Percentiles rank a stretch among this genome's conserved stretches.
phyloP scores from a whole-genome alignment of 2,888 invertebrate genomes.

The Yponomeuta cagnagella region DNA sequence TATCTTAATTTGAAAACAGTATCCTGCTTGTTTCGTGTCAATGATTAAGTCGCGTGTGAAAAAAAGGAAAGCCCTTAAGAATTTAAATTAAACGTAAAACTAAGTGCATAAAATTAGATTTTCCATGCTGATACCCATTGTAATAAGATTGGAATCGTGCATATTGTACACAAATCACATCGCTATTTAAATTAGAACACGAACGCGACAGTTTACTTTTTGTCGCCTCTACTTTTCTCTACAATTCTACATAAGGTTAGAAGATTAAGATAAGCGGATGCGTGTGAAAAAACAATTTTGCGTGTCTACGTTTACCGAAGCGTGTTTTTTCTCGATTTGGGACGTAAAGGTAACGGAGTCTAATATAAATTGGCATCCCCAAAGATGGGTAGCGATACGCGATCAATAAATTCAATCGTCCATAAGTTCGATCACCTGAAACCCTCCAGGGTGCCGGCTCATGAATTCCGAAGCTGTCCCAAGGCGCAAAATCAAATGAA shows the following conservation, averaged over 20 bases:
- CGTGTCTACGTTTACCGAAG: neutral
- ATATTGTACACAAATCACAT: neutral
- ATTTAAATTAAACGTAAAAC: neutral
- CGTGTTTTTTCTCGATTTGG: neutral
- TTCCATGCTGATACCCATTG: neutral
- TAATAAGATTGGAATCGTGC: neutral
- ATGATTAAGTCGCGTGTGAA: too few species aligned
- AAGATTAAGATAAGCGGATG: neutral
- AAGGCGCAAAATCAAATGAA: slow-evolving; percentile 15
- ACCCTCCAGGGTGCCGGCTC: slow-evolving; percentile 2
- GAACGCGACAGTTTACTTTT: neutral
- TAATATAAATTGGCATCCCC: neutral
- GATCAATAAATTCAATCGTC: slow-evolving; percentile 14
- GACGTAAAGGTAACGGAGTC: neutral
- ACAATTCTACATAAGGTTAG: neutral
- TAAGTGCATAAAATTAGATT: neutral
- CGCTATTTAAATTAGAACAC: too few species aligned
- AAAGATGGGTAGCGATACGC: slow-evolving; percentile 7
- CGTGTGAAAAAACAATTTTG: neutral
- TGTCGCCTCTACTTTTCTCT: neutral
- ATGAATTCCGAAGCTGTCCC: slow-evolving; percentile 15
- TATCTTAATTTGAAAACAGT: too few species aligned
- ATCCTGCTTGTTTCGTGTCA: too few species aligned
- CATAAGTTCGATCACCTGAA: slow-evolving; percentile 10
- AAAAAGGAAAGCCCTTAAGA: too few species aligned